Conservation (phyloP, 2,797 vertebrate genomes). For the Silurus aristotelis region DNA sequence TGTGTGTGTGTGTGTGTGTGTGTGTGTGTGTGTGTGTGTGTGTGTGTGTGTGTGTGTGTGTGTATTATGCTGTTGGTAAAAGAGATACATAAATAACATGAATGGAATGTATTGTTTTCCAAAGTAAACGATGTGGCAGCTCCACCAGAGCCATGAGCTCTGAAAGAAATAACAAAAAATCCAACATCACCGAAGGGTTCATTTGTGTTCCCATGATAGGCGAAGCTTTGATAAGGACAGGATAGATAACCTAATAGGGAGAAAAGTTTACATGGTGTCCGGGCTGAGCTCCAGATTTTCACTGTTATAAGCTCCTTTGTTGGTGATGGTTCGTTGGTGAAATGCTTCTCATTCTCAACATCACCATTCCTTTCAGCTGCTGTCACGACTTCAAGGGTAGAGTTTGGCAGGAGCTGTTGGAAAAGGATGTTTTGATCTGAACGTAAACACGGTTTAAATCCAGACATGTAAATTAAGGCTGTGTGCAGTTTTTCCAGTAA, state of each 20-base stretch:
- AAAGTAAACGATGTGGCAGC: no score
- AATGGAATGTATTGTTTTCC: neutral
- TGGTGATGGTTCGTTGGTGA: slow-evolving; percentile 14
- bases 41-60: no score
- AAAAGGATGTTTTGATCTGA: neutral
- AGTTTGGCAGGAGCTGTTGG: slow-evolving; percentile 13
- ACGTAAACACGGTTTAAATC: neutral
- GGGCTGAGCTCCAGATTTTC: neutral
- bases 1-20: no score
- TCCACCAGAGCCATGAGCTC: neutral
- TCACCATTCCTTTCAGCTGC: neutral
- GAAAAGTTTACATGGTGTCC: neutral
- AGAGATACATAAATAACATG: neutral
- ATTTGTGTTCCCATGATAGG: neutral
- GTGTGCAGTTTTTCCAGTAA: neutral
- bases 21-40: no score
- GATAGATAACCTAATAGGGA: slow-evolving; percentile 10
- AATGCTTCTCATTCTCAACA: neutral
- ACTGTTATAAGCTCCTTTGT: neutral
- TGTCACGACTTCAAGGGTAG: neutral
- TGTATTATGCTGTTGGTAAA: neutral
- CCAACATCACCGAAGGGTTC: neutral
- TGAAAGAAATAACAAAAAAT: neutral
- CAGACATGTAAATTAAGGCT: neutral
- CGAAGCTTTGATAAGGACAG: neutral